Evolutionary conservation across 2,888 invertebrate genomes (phyloP), one percentile per base, ranked within the genome.

Genomic region (Drosophila nr. perissopoda): DNA sequence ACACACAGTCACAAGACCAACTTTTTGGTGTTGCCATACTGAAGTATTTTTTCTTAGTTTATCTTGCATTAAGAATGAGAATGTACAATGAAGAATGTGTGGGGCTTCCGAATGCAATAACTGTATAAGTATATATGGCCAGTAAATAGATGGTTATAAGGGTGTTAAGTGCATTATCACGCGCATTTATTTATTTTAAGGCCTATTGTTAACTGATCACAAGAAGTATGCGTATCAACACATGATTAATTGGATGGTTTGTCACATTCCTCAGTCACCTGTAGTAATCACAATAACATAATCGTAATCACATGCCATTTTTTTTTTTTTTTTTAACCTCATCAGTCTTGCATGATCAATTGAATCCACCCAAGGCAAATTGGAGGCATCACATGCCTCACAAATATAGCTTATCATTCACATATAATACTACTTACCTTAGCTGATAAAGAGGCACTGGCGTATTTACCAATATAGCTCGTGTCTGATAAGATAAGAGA

Each of bases 1-100:
- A 62, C 73, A 72, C 83, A 72, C 84, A 85, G 87, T 87, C 87
- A 87, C 87, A 87, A 87, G 87, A 87, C 87, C 73, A 69, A 69
- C 64, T 58, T 63, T 59, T 66, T 69, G 74, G 85, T 65, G 90
- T 87, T 87, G 90, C 87, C 87, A 89, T 60, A 87, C 65, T 64
- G 16, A 69, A 73, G 60, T 56, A 60, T 59, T 72, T 63, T 73
- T 73, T 76, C 61, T 63, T 58, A 29, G 25, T 40, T 61, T 59
- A 65, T 54, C 69, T 64, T 51, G 54, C 63, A 61, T 61, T 66
- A 25, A 66, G 58, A 25, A 45, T 25, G 8, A 25, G 16, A 25
- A 45, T 61, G n/a, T 61, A 42, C 21, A 52, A 58, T 48, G 21
- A n/a, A 60, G 80, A 76, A 80, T 60, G 7, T 25, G 45, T 64